Conservation (phyloP, 2,797 vertebrate species). For the Novumbra hubbsi region DNA sequence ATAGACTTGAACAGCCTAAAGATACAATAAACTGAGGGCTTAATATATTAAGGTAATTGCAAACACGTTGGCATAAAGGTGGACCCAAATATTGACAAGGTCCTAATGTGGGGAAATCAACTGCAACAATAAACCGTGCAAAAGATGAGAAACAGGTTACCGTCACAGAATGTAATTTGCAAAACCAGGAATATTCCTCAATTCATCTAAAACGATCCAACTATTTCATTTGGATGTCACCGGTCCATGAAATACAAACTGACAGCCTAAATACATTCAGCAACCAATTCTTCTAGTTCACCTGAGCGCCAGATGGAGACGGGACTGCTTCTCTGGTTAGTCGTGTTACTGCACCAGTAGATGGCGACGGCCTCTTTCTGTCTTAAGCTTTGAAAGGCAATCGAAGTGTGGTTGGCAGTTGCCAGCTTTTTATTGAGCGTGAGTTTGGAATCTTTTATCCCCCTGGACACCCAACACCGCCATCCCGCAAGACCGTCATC, state of each 20-base stretch:
- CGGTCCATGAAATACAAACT: background rate
- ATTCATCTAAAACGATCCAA: background rate
- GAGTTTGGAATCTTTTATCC: fast-evolving
- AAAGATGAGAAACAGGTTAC: too few species aligned
- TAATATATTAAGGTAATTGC: background rate
- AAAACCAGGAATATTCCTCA: background rate
- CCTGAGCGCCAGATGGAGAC: constrained; percentile 45
- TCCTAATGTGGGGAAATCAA: background rate
- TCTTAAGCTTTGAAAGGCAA: background rate
- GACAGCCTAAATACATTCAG: background rate
- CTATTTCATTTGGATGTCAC: background rate
- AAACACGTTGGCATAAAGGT: background rate
- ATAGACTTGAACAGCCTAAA: too few species aligned
- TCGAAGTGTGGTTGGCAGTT: fast-evolving
- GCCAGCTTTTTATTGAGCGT: fast-evolving
- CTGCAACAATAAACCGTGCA: background rate
- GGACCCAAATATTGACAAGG: background rate
- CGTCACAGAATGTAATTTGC: background rate
- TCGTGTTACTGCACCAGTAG: constrained; percentile 29
- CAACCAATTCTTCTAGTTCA: constrained; percentile 10
- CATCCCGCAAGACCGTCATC: constrained; percentile 24
- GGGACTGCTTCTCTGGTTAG: constrained; percentile 26
- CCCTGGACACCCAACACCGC: constrained; percentile 29
- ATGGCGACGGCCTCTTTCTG: fast-evolving
- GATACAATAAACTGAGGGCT: too few species aligned